Evolutionary conservation across 1,140 invertebrate species (phyloP).

Genomic region (Meteorus sp.): DNA sequence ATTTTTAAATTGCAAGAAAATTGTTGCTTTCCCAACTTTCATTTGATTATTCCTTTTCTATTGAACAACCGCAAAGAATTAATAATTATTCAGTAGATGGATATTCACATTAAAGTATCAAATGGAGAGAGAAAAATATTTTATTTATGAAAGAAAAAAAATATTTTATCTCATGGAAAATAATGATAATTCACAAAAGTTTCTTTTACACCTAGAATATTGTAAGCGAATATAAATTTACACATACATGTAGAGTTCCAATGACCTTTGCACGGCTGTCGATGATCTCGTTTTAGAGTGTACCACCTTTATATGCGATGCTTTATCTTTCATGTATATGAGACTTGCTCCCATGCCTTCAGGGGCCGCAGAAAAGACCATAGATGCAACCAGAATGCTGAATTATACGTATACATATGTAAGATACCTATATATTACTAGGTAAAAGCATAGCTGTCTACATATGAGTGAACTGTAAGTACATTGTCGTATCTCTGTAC

Average conservation of each 20-base stretch:
- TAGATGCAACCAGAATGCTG: neutral
- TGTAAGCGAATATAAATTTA: neutral
- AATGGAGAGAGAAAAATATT: too few relatives aligned
- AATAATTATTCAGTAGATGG: too few relatives aligned
- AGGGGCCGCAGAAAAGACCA: neutral
- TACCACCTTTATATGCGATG: neutral
- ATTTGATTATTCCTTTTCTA: too few relatives aligned
- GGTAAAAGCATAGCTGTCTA: too few relatives aligned
- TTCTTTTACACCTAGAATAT: neutral
- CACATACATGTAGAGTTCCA: too few relatives aligned
- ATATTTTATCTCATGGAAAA: neutral
- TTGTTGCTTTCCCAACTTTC: too few relatives aligned
- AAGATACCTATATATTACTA: too few relatives aligned
- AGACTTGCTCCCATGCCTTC: neutral
- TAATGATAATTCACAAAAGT: neutral
- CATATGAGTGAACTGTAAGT: too few relatives aligned
- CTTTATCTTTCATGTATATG: neutral
- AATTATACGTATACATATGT: neutral
- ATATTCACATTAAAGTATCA: too few relatives aligned
- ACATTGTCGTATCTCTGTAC: too few relatives aligned
- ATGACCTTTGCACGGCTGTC: neutral
- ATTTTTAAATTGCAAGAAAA: too few relatives aligned
- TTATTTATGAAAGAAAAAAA: neutral
- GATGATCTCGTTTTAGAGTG: conserved; percentile 6
- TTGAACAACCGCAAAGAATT: too few relatives aligned